Base-by-base conservation (phyloP, 2,888 invertebrate genomes). In the Hartigia nigra region DNA sequence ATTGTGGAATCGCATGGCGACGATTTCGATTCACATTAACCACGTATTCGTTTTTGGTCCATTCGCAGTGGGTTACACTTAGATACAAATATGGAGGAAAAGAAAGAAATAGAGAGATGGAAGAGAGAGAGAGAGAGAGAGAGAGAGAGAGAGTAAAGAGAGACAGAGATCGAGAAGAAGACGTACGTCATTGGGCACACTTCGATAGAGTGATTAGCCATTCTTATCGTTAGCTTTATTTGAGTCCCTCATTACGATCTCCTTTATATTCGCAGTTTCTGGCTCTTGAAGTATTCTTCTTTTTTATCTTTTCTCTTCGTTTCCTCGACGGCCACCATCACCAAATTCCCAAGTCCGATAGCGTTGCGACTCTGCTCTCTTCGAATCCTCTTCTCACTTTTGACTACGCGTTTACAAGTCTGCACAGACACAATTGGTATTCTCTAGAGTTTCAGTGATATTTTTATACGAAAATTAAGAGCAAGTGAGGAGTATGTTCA, bases 371-470 rank as follows among this genome's bases (percentile, higher is more conserved):
- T 72, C 70, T 12, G n/a, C 4, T 31, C 31, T 70, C 31, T 31
- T 72, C 72, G 4, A 34, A 32, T 72, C 31, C 32, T 76, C 39
- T 70, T 23, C 70, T 70, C 72, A 39, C 34, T 69, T 70, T 76
- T 78, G 31, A 76, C 75, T 31, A 32, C 23, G 34, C 72, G 83
- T 80, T 88, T 89, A 89, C 84, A 90, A 87, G 86, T 89, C 89
- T 90, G 87, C 77, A 88, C 55, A 55, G 2, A 55, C 55, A 55
- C 55, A 55, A 55, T 55, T 55, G 55, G 23, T 72, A 32, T 72
- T 72, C 23, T 31, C 72, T 31, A 72, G 34, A 72, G 2, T 32
- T 72, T 72, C 34, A 31, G 31, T 34, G 32, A 72, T 0, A 72
- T 72, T 32, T 72, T 72, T 31, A 34, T 72, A 31, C 31, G 23